A percentile compares a stretch with the other conserved stretches of the same genome.
These are phyloP conservation scores for Carettochelys insculpta DNA, from an alignment of 2,113 vertebrate species.

Conservation along the genomic window DNA sequence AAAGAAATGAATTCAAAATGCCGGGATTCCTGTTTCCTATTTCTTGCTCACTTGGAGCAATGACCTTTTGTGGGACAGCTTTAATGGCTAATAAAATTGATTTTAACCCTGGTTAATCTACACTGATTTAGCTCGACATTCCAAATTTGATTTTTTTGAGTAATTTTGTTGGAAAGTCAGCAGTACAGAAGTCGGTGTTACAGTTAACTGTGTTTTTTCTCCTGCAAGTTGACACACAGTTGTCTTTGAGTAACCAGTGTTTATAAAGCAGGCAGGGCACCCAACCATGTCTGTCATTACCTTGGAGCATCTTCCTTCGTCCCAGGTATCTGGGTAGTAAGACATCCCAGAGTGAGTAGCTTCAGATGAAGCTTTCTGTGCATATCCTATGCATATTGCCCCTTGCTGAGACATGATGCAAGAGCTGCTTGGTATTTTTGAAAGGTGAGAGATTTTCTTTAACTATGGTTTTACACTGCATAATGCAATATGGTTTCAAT, in stretches of 20 bases:
- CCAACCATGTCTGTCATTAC: neutral
- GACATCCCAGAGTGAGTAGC: fast-evolving
- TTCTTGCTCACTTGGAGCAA: too few relatives aligned
- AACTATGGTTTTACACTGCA: neutral
- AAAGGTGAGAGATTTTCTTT: neutral
- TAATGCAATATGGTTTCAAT: neutral
- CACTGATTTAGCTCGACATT: too few relatives aligned
- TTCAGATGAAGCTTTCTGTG: neutral
- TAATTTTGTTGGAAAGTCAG: too few relatives aligned
- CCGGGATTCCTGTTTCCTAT: too few relatives aligned
- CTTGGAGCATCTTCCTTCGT: neutral
- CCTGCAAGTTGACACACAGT: fast-evolving
- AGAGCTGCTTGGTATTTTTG: fast-evolving
- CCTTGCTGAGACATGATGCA: neutral
- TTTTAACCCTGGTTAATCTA: too few relatives aligned
- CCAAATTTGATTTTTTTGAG: too few relatives aligned
- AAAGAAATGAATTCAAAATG: too few relatives aligned
- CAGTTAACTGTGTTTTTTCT: neutral
- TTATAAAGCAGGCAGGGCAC: neutral
- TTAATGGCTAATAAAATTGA: too few relatives aligned
- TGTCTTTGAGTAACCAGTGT: neutral
- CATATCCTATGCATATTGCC: neutral
- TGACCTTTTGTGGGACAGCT: too few relatives aligned
- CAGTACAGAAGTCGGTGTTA: too few relatives aligned
- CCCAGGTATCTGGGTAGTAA: neutral